A percentile compares a stretch with the other conserved stretches of the same genome.
Conservation (phyloP, 1,140 invertebrate genomes). For the Lasioglossum baleicum region DNA sequence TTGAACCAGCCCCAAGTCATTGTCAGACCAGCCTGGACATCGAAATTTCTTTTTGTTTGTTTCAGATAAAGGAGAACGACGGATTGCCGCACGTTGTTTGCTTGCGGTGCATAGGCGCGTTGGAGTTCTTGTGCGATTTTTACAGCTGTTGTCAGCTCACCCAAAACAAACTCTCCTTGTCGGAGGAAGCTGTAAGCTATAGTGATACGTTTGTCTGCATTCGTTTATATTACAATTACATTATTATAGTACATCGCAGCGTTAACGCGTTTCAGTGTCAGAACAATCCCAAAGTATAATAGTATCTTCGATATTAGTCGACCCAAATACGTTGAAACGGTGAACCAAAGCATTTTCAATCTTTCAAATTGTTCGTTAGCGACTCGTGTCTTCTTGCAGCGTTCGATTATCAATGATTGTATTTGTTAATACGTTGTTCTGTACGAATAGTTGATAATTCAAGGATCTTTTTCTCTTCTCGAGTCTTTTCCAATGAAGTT, state of each 20-base stretch:
- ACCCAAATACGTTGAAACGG: too few species aligned
- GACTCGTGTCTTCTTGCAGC: too few species aligned
- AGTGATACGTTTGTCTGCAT: neutral
- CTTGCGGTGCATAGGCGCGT: slow-evolving; percentile 60
- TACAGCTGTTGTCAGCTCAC: slow-evolving; percentile 58
- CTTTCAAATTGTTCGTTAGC: too few species aligned
- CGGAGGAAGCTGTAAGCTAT: slow-evolving; percentile 41
- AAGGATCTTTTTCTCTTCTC: too few species aligned
- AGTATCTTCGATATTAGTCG: too few species aligned
- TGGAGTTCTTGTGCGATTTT: slow-evolving; percentile 70
- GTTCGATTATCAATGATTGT: too few species aligned
- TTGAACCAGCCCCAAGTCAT: neutral
- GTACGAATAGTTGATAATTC: too few species aligned
- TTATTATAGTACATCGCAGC: neutral
- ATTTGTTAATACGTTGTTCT: too few species aligned
- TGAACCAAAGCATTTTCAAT: too few species aligned
- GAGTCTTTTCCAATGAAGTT: too few species aligned
- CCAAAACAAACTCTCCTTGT: slow-evolving; percentile 49
- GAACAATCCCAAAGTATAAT: too few species aligned
- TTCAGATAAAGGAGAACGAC: slow-evolving; percentile 68
- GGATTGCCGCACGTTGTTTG: slow-evolving; percentile 63
- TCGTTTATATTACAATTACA: neutral
- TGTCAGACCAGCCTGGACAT: neutral
- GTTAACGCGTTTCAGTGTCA: neutral
- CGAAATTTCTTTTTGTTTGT: slow-evolving; percentile 35